phyloP scores from a whole-genome alignment of 2,113 vertebrate genomes.

The Grallaria varia region DNA sequence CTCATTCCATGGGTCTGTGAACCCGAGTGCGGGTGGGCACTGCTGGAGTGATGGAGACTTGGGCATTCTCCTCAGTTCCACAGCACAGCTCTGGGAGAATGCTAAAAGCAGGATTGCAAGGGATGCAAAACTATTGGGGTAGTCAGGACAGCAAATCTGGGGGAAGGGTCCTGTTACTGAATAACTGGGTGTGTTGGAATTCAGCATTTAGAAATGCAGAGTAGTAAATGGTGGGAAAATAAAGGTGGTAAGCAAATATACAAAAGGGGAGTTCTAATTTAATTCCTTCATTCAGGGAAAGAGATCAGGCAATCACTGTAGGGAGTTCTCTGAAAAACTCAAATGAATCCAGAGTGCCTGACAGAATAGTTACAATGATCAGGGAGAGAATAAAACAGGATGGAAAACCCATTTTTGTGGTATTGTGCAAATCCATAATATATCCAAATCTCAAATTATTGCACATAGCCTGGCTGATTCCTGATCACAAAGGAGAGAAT shows the following conservation, averaged over 20 bases:
- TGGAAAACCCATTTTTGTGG: neutral
- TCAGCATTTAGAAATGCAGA: neutral
- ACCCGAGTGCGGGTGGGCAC: neutral
- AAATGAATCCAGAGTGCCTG: neutral
- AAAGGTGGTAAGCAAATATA: neutral
- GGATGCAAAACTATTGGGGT: neutral
- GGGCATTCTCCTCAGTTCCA: neutral
- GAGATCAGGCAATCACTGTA: neutral
- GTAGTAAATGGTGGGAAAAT: neutral
- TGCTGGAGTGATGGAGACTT: neutral
- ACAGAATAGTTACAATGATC: neutral
- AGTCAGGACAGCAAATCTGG: neutral
- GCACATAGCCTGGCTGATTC: neutral
- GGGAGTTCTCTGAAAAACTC: neutral
- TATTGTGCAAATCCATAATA: constrained; percentile 31
- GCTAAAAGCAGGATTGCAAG: neutral
- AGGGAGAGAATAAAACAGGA: neutral
- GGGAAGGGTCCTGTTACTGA: neutral
- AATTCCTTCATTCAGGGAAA: neutral
- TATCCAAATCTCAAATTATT: constrained; percentile 35
- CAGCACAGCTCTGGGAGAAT: neutral
- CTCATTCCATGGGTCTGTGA: neutral
- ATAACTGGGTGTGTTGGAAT: neutral
- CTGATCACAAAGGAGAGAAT: constrained; percentile 36
- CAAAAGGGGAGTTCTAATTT: neutral